Evolutionary conservation across 2,113 vertebrate species (phyloP), one percentile per base, ranked within the genome.

Genomic region (Peromyscus leucopus): DNA sequence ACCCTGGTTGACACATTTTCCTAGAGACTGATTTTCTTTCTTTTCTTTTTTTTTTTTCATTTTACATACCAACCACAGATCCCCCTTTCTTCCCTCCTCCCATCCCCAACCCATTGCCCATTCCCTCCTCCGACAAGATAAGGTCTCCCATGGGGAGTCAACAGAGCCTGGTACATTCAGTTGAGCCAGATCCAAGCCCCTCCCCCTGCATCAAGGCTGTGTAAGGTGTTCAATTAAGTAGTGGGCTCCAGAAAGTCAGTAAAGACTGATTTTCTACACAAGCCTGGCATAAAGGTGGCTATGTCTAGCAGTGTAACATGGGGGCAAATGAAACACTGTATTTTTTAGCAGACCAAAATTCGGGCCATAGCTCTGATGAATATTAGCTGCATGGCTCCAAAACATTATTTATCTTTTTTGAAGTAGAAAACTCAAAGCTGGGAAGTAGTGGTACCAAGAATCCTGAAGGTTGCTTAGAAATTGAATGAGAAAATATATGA

Each of bases 1-100:
- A 74, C 83, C 57, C 24, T 78, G 6, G 28, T 84, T 74, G 46
- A 89, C 67, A 84, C 86, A 96, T 95, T 92, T 86, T 92, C 42
- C 63, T 42, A 84, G 24, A 75, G 21, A 59, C 42, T 90, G 67
- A 28, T 78, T 55, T 55, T 55, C 55, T 55, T 55, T 55, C 55
- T 55, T 55, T 55, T 12, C 1, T 48, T 48, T 48, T 48, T 48
- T 55, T 15, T 55, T 15, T 55, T 55, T 55, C 55, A 55, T 55
- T 55, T 55, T 55, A 55, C 55, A 55, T 55, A 55, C 55, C 55
- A 13, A 15, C 55, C 11, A 55, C 55, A 55, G 55, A 55, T 55
- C 55, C 3, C 12, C 13, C 55, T 55, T 9, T 55, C 55, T 55
- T 55, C 9, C 12, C 55, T 55, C 55, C 55, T 55, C 55, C 55